Evolutionary conservation across 2,113 vertebrate genomes (phyloP).

Genomic region (Erythrocercus mccallii): DNA sequence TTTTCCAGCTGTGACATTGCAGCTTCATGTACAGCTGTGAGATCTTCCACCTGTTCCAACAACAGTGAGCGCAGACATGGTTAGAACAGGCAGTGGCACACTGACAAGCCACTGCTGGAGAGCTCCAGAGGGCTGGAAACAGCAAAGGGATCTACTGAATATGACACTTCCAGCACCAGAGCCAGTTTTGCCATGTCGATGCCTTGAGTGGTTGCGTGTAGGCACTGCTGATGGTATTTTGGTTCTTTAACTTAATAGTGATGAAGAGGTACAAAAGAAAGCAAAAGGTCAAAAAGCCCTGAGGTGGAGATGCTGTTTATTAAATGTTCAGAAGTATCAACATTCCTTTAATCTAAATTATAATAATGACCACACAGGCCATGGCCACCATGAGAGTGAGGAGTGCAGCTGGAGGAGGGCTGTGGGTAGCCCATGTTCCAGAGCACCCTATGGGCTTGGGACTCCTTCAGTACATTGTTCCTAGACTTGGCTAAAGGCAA

Average conservation of each 20-base stretch:
- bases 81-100: neutral
- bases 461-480: neutral
- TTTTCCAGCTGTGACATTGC: conserved; percentile 83
- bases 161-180: neutral
- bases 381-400: rapidly evolving
- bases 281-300: neutral
- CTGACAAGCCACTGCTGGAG: neutral
- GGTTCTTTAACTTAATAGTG: neutral
- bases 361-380: neutral
- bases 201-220: rapidly evolving
- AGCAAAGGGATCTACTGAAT: neutral
- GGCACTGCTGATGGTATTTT: neutral
- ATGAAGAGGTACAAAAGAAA: neutral
- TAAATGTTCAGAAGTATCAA: neutral
- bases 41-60: conserved; percentile 82
- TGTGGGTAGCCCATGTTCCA: neutral
- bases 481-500: neutral
- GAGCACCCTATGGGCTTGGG: neutral
- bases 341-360: neutral
- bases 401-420: neutral
- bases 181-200: neutral
- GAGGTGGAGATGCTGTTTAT: neutral
- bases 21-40: conserved; percentile 80
- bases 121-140: neutral
- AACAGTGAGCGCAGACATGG: neutral